Evolutionary conservation across 2,113 vertebrate genomes (phyloP).

Genomic region (Cryptotis parvus): DNA sequence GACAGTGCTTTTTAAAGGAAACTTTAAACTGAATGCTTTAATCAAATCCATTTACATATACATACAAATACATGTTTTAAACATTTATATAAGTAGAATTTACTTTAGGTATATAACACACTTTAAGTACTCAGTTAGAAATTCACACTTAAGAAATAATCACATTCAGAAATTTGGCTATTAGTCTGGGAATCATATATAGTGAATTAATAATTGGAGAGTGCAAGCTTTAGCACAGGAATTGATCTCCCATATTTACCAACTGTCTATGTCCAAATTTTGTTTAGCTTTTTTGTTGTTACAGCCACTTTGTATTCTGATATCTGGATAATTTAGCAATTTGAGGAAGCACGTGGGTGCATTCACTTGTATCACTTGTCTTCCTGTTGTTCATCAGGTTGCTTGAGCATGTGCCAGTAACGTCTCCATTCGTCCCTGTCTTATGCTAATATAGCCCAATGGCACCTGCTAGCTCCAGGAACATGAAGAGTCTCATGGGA

Average conservation of each 20-base stretch:
- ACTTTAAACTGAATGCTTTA: background rate
- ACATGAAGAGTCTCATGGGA: no score
- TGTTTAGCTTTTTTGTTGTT: background rate
- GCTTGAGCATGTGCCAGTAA: no score
- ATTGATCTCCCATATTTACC: background rate
- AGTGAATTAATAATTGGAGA: background rate
- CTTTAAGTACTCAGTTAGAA: background rate
- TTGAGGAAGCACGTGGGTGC: background rate
- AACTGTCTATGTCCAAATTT: background rate
- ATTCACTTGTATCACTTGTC: no score
- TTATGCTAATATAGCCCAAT: no score
- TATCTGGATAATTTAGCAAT: background rate
- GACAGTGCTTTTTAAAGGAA: background rate
- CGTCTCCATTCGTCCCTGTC: no score
- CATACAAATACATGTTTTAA: background rate
- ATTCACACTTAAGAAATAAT: background rate
- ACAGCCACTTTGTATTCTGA: background rate
- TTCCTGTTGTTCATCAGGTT: no score
- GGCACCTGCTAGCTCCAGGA: no score
- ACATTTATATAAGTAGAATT: conserved; percentile 10
- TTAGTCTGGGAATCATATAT: background rate
- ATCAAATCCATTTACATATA: background rate
- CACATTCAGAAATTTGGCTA: background rate
- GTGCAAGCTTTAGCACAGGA: background rate
- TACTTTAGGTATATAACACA: conserved; percentile 43